These are phyloP conservation scores for Anarsia innoxiella DNA, from an alignment of 2,888 invertebrate genomes.

Conservation along the genomic window DNA sequence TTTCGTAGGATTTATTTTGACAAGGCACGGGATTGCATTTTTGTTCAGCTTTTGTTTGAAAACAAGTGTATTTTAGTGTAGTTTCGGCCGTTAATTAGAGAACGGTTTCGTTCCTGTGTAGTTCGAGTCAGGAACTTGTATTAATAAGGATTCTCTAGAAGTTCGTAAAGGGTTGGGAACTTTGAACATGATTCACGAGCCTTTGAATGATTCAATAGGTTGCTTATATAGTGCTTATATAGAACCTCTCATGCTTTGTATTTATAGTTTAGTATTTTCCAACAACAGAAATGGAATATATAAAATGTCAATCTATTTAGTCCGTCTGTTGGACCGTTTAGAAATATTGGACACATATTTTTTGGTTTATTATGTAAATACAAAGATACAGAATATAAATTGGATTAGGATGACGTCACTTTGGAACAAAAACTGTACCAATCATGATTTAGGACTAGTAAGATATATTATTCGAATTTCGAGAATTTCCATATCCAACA, in stretches of 20 bases:
- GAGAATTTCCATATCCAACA: not conserved
- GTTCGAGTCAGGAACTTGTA: not conserved
- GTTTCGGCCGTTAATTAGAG: constrained; percentile 35
- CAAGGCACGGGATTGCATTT: constrained; percentile 61
- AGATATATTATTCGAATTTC: not conserved
- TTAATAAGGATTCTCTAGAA: not conserved
- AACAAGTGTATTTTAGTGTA: constrained; percentile 40
- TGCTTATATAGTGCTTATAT: too few relatives aligned
- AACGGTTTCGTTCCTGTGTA: constrained; percentile 6
- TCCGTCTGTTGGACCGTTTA: not conserved
- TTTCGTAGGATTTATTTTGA: constrained; percentile 59
- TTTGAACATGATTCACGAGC: not conserved
- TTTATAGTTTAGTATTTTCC: not conserved
- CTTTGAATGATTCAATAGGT: too few relatives aligned
- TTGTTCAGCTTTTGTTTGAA: constrained; percentile 41
- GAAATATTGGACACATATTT: not conserved
- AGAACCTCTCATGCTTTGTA: not conserved
- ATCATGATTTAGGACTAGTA: not conserved
- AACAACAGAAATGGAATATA: not conserved
- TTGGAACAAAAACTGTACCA: not conserved
- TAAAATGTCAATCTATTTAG: not conserved
- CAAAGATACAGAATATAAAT: too few relatives aligned
- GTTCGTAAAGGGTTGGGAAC: not conserved
- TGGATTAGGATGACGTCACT: too few relatives aligned
- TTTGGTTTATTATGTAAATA: too few relatives aligned